Evolutionary conservation across 2,113 vertebrate genomes (phyloP).

Genomic region (Larimichthys polyactis): DNA sequence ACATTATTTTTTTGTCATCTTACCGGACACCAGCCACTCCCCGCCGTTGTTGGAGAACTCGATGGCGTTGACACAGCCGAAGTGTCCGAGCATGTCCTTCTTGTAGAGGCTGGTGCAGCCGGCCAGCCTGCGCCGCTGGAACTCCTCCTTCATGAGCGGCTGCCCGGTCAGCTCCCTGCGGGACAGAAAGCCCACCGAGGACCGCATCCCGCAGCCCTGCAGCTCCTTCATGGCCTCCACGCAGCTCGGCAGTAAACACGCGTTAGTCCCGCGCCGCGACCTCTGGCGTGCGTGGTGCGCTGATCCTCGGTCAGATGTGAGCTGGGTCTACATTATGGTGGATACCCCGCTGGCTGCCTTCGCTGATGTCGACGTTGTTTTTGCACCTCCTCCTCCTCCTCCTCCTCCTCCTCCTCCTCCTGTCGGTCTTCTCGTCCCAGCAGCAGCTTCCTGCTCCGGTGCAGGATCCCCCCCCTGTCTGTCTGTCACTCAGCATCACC

Average conservation of each 20-base stretch:
- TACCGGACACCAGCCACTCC: conserved; percentile 98
- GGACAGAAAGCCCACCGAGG: conserved; percentile 96
- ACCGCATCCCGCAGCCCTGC: conserved; percentile 92
- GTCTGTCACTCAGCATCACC: conserved; percentile 60
- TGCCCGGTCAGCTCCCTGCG: conserved; percentile 91
- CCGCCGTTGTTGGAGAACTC: conserved; percentile 99
- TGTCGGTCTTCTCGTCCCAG: conserved; percentile 51
- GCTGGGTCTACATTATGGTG: conserved; percentile 66
- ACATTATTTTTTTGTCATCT: conserved; percentile 76
- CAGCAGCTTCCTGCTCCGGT: conserved; percentile 74
- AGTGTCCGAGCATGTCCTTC: conserved; percentile 97
- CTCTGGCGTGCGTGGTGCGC: conserved; percentile 38
- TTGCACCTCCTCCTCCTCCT: conserved; percentile 34
- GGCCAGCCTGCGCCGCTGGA: conserved; percentile 93
- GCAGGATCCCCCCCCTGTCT: conserved; percentile 55
- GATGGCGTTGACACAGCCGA: conserved; percentile 99
- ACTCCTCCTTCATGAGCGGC: conserved; percentile 94
- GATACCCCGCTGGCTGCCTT: conserved; percentile 31
- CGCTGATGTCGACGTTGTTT: conserved; percentile 70
- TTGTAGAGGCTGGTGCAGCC: conserved; percentile 96
- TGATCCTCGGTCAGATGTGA: conserved; percentile 24
- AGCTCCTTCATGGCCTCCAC: conserved; percentile 87
- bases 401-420: no score
- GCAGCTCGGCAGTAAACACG: neutral
- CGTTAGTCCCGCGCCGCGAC: no score